Evolutionary conservation across 2,888 invertebrate species (phyloP).

Genomic region (Tanypteryx hageni): DNA sequence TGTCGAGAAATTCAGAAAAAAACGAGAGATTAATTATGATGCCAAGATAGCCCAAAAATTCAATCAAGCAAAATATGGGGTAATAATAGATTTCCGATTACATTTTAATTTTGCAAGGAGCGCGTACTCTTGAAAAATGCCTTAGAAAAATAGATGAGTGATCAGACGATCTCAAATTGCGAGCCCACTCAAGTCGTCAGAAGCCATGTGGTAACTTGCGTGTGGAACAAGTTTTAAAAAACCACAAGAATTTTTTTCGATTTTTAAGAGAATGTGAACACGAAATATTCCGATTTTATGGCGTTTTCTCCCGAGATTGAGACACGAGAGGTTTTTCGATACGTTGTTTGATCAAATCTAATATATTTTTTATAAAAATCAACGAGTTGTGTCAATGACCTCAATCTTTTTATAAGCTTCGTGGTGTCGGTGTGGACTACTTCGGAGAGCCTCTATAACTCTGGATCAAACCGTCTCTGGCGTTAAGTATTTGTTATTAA

Average conservation of each 20-base stretch:
- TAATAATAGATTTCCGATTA: too few species aligned
- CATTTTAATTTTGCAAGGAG: too few species aligned
- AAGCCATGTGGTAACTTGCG: not conserved
- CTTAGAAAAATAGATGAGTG: not conserved
- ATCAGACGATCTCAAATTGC: not conserved
- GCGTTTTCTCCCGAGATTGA: too few species aligned
- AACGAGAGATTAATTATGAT: not conserved
- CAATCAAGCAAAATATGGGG: not conserved
- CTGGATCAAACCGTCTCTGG: too few species aligned
- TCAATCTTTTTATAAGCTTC: too few species aligned
- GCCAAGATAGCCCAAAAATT: not conserved
- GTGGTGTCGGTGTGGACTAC: too few species aligned
- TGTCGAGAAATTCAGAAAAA: constrained; percentile 74
- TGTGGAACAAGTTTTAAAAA: not conserved
- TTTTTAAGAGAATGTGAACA: not conserved
- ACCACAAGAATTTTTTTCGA: not conserved
- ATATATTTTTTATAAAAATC: too few species aligned
- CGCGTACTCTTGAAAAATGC: not conserved
- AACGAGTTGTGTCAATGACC: too few species aligned
- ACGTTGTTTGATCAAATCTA: too few species aligned
- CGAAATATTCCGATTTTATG: not conserved
- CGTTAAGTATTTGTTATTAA: too few species aligned
- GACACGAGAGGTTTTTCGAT: too few species aligned
- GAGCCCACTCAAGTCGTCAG: not conserved
- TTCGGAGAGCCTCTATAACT: too few species aligned